Evolutionary conservation across 2,113 vertebrate species (phyloP).

Genomic region (Amia ocellicauda): DNA sequence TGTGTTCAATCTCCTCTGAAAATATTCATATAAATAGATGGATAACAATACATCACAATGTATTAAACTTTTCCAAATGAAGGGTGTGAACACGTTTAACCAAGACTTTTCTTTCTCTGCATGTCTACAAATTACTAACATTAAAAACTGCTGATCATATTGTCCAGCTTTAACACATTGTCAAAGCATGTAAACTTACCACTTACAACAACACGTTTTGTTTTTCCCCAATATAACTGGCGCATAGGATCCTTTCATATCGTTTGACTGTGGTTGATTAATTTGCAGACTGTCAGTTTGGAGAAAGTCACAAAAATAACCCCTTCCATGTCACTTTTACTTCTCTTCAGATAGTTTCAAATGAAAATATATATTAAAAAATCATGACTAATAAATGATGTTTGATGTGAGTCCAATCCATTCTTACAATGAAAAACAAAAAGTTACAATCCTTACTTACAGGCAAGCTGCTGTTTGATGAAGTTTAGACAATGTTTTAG

Average conservation of each 20-base stretch:
- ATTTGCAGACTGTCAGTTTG: constrained; percentile 16
- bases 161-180: background rate
- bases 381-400: background rate
- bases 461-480: constrained; percentile 1
- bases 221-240: constrained; percentile 22
- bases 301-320: constrained; percentile 15
- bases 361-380: too few relatives aligned
- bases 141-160: background rate
- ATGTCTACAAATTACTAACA: too few relatives aligned
- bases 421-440: background rate
- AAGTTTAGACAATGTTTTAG: background rate
- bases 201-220: constrained; percentile 17
- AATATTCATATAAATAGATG: too few relatives aligned
- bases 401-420: too few relatives aligned
- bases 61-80: too few relatives aligned
- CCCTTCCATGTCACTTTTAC: background rate
- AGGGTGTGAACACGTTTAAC: too few relatives aligned
- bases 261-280: constrained; percentile 18
- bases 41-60: too few relatives aligned
- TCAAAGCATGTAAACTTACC: constrained; percentile 19
- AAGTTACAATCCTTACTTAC: constrained; percentile 15
- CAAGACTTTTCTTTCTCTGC: too few relatives aligned
- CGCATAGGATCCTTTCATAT: constrained; percentile 10
- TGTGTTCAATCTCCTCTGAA: too few relatives aligned
- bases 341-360: too few relatives aligned